Conservation (phyloP, 1,140 invertebrate species). For the Apocrypta bakeri region DNA sequence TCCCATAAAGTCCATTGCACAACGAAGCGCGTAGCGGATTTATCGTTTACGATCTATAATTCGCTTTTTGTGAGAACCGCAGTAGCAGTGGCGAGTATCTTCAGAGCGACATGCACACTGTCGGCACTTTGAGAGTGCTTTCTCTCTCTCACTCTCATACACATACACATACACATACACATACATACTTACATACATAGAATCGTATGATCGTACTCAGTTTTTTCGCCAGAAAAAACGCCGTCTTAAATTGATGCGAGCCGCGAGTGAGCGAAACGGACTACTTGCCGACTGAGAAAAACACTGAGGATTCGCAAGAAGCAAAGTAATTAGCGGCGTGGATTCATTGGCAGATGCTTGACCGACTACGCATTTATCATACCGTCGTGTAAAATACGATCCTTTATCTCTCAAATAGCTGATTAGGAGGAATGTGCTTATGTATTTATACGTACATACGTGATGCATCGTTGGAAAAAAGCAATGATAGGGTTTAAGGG, state of each 20-base stretch:
- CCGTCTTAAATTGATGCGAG: conserved; percentile 71
- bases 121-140: conserved; percentile 70
- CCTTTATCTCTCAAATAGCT: background rate
- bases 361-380: background rate
- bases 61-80: conserved; percentile 64
- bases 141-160: conserved; percentile 38
- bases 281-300: conserved; percentile 19
- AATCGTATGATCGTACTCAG: conserved; percentile 70
- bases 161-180: too few relatives aligned
- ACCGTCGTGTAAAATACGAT: background rate
- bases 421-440: background rate
- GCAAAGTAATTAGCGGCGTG: conserved; percentile 32
- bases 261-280: conserved; percentile 56
- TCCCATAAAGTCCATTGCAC: background rate
- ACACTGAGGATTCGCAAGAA: background rate
- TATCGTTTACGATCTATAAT: conserved; percentile 68
- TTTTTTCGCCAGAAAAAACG: conserved; percentile 65
- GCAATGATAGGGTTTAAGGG: too few relatives aligned
- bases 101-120: conserved; percentile 59
- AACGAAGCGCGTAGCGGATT: conserved; percentile 51
- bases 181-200: conserved; percentile 50
- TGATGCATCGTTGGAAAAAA: too few relatives aligned
- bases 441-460: too few relatives aligned
- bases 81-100: conserved; percentile 51
- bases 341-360: conserved; percentile 4